phyloP scores from a whole-genome alignment of 2,113 vertebrate genomes.

The Ramphastos sulfuratus region DNA sequence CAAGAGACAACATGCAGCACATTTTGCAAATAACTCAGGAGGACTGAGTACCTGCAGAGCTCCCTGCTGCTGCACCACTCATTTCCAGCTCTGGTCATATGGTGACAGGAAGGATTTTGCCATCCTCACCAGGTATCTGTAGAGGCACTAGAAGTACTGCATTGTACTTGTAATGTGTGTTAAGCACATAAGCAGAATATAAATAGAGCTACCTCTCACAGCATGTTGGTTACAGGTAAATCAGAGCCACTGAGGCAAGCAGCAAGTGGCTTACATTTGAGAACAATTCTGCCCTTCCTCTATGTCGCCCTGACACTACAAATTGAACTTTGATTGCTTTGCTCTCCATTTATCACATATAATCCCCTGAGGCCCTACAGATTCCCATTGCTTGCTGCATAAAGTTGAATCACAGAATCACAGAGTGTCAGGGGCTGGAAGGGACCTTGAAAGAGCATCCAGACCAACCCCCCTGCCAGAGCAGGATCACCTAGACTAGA shows the following conservation, averaged over 20 bases:
- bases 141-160: background rate
- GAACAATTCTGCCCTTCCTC: background rate
- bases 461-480: too few species aligned
- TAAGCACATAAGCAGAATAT: background rate
- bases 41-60: background rate
- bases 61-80: background rate
- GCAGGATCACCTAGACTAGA: too few species aligned
- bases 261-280: background rate
- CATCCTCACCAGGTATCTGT: background rate
- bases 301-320: background rate
- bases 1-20: background rate
- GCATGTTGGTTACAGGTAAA: background rate
- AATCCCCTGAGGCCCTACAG: background rate
- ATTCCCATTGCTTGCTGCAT: background rate
- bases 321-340: background rate
- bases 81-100: background rate
- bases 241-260: background rate
- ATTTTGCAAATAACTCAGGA: background rate
- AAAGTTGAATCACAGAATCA: background rate
- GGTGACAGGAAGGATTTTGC: background rate
- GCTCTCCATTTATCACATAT: rapidly evolving
- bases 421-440: too few species aligned
- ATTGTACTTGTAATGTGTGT: rapidly evolving
- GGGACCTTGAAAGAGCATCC: too few species aligned
- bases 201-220: background rate